phyloP scores from a whole-genome alignment of 2,888 invertebrate species.

The Terebella lapidaria region DNA sequence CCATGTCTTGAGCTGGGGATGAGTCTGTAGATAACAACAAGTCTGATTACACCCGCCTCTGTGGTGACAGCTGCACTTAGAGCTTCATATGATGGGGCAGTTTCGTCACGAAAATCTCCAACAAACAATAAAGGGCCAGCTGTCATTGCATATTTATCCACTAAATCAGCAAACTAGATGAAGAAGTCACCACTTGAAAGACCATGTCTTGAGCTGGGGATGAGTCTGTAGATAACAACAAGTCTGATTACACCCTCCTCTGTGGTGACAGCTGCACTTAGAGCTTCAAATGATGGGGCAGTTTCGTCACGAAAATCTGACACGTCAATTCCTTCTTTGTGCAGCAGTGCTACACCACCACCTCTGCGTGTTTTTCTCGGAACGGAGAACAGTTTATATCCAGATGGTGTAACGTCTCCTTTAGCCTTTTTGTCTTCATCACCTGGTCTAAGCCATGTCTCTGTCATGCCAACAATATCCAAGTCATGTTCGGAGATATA shows the following conservation, averaged over 20 bases:
- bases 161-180: not conserved
- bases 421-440: not conserved
- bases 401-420: not conserved
- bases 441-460: not conserved
- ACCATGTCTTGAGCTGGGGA: not conserved
- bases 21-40: not conserved
- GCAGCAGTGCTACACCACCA: not conserved
- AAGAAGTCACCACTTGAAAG: not conserved
- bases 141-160: not conserved
- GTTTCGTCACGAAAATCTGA: not conserved
- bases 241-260: not conserved
- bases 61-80: not conserved
- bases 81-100: not conserved
- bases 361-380: not conserved
- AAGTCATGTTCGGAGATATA: not conserved
- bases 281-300: not conserved
- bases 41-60: not conserved
- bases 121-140: not conserved
- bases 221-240: not conserved
- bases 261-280: not conserved
- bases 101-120: no score
- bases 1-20: not conserved
- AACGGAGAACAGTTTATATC: not conserved
- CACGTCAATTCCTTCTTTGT: not conserved
- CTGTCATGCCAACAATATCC: not conserved